A percentile compares a stretch with the other conserved stretches of the same genome.
phyloP scores from a whole-genome alignment of 2,888 invertebrate genomes.

The Callyntrura guangdongensis region DNA sequence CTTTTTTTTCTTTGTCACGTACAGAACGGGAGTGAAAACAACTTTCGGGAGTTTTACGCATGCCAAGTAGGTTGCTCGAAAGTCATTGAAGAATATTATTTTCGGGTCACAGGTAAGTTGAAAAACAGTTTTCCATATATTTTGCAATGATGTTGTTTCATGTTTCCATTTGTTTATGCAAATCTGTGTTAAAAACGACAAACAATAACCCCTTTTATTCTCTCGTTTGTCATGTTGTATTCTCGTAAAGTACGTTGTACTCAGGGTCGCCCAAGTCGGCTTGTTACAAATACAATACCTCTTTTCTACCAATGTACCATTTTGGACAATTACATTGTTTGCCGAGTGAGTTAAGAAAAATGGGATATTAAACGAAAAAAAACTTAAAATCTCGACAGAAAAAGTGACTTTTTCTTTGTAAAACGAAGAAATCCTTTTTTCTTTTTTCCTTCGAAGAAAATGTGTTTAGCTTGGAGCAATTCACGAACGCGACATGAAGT shows the following conservation, averaged over 20 bases:
- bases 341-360: slow-evolving; percentile 27
- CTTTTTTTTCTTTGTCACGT: neutral
- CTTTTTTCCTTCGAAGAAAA: no score
- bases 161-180: slow-evolving; percentile 31
- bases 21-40: slow-evolving; percentile 81
- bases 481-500: slow-evolving; percentile 44
- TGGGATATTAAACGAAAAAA: slow-evolving; percentile 49
- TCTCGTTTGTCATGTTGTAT: slow-evolving; percentile 48
- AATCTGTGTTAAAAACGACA: neutral
- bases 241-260: neutral
- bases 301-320: neutral
- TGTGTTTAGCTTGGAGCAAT: slow-evolving; percentile 24
- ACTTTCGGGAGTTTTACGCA: slow-evolving; percentile 82
- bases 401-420: slow-evolving; percentile 42
- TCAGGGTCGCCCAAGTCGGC: neutral
- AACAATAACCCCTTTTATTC: neutral
- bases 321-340: slow-evolving; percentile 41
- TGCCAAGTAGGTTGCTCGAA: slow-evolving; percentile 84
- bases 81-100: slow-evolving; percentile 83
- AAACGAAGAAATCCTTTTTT: slow-evolving; percentile 7
- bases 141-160: neutral
- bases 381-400: slow-evolving; percentile 36
- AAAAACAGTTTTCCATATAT: neutral
- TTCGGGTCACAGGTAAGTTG: slow-evolving; percentile 77
- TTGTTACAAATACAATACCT: no score